These are phyloP conservation scores for Parasteatoda lunata DNA, from an alignment of 2,888 invertebrate genomes.

Conservation along the genomic window DNA sequence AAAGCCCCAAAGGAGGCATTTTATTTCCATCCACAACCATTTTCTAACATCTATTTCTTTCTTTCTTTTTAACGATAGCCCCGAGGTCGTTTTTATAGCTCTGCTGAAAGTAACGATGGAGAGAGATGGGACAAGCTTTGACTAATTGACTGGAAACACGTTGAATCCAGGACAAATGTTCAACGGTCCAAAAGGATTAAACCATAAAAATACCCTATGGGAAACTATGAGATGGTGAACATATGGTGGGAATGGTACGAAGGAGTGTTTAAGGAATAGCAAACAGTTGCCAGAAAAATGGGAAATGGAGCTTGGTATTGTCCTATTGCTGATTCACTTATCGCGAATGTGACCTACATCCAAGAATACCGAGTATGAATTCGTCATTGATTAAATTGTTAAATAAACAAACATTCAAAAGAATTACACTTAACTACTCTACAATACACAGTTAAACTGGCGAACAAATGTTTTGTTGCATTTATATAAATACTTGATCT, in stretches of 20 bases:
- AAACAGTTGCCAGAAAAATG: no score
- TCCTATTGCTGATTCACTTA: no score
- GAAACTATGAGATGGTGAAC: constrained; percentile 14
- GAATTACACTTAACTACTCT: neutral
- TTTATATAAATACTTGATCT: no score
- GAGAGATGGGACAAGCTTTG: constrained; percentile 28
- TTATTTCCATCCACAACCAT: constrained; percentile 29
- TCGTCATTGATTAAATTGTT: neutral
- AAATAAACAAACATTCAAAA: neutral
- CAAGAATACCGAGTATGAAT: neutral
- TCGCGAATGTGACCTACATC: neutral
- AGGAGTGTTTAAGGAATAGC: neutral
- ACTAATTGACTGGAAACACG: constrained; percentile 46
- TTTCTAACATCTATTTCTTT: constrained; percentile 11
- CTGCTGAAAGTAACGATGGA: constrained; percentile 7
- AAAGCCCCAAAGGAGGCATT: constrained; percentile 27
- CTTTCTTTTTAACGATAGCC: constrained; percentile 9
- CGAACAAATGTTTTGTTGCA: neutral
- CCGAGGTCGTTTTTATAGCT: constrained; percentile 2
- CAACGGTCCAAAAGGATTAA: constrained; percentile 41
- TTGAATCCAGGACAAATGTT: constrained; percentile 9
- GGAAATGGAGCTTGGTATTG: no score
- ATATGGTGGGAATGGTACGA: constrained; percentile 31
- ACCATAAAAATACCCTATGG: neutral
- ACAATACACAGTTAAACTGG: neutral